A percentile compares a stretch with the other conserved stretches of the same genome.
Evolutionary conservation across 2,113 vertebrate species (phyloP).

Genomic region (Corydoras maculifer): DNA sequence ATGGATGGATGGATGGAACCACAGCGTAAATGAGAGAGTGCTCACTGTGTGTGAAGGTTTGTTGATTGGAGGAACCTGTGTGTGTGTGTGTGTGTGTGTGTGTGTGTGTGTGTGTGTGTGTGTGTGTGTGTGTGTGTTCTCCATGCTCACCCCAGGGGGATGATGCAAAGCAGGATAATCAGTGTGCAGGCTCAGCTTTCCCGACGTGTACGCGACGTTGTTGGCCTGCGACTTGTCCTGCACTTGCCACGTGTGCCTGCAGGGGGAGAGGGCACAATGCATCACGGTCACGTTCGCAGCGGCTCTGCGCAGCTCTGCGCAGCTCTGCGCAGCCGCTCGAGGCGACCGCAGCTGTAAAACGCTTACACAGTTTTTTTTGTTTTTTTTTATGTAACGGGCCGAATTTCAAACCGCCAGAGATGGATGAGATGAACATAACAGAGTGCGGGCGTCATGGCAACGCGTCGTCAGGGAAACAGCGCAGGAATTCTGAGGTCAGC

Average conservation of each 20-base stretch:
- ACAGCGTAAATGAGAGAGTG: too few species aligned
- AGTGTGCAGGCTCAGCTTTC: constrained; percentile 80
- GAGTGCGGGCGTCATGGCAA: constrained; percentile 10
- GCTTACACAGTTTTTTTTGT: not conserved
- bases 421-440: constrained; percentile 31
- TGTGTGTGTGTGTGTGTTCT: constrained; percentile 6
- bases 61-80: not conserved
- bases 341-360: constrained; percentile 41
- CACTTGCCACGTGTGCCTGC: constrained; percentile 91
- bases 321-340: constrained; percentile 13
- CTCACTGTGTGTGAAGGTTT: too few species aligned
- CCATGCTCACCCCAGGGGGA: constrained; percentile 83
- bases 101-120: constrained; percentile 18
- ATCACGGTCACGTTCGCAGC: not conserved
- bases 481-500: not conserved
- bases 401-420: constrained; percentile 23
- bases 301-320: constrained; percentile 12
- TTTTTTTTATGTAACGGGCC: not conserved
- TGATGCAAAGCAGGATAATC: constrained; percentile 87
- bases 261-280: constrained; percentile 39
- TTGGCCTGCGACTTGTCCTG: constrained; percentile 86
- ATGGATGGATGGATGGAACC: too few species aligned
- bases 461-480: not conserved
- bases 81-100: not conserved
- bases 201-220: constrained; percentile 89